These are phyloP conservation scores for Carassius gibelio DNA, from an alignment of 2,113 vertebrate species.

Conservation along the genomic window DNA sequence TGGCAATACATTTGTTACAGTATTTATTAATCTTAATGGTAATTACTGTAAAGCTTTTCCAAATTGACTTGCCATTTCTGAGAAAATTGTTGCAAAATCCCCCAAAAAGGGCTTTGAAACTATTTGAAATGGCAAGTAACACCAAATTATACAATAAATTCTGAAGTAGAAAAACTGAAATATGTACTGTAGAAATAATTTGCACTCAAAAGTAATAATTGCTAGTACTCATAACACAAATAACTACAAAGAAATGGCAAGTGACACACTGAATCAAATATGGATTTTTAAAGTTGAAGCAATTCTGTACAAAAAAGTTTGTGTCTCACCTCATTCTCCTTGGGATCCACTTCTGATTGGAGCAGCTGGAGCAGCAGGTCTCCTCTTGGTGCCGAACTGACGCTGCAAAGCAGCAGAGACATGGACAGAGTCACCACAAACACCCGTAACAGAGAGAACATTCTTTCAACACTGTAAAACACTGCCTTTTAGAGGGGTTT, in stretches of 20 bases:
- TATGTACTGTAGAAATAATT: no score
- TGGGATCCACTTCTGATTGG: slow-evolving; percentile 53
- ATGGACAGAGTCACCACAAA: slow-evolving; percentile 62
- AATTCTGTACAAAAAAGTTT: not conserved
- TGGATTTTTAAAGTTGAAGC: not conserved
- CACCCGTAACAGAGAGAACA: slow-evolving; percentile 62
- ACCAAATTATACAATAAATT: no score
- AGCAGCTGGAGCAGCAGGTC: slow-evolving; percentile 59
- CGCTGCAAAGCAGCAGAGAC: slow-evolving; percentile 60
- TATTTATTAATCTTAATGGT: not conserved
- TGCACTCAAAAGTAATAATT: no score
- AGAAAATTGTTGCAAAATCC: no score
- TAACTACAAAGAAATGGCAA: no score
- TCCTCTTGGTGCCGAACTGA: slow-evolving; percentile 55
- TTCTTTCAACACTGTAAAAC: slow-evolving; percentile 41
- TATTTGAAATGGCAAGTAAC: no score
- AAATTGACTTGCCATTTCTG: no score
- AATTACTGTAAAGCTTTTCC: no score
- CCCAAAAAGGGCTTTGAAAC: no score
- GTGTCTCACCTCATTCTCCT: slow-evolving; percentile 64
- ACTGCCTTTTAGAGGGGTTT: not conserved
- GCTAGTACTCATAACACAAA: no score
- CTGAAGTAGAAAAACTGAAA: no score
- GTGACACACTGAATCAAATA: no score
- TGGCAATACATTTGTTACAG: not conserved